Evolutionary conservation across 2,113 vertebrate species (phyloP), one percentile per base, ranked within the genome.

Genomic region (Hepsetus odoe): DNA sequence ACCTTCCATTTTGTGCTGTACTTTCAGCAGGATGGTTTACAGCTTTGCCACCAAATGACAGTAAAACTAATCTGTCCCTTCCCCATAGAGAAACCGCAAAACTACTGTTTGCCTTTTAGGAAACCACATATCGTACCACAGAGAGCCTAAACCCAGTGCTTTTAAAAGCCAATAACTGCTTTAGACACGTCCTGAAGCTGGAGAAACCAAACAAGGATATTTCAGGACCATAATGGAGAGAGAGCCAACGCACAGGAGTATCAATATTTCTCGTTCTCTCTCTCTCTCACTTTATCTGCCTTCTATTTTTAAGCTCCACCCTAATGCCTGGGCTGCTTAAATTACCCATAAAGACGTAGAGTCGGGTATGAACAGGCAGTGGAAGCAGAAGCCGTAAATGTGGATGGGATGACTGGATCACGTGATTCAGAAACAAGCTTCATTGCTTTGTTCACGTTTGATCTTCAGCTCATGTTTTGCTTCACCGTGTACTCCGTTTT

Each of bases 11-110:
- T 74, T 42, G 32, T 49, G 28, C 65, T 33, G 55, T 38, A 58
- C 64, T 79, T 81, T 68, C 44, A 72, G 67, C 61, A 32, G 62
- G 80, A 66, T 84, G 71, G 72, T 84, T 84, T 79, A 82, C 80
- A 79, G 72, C 61, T 62, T 65, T 2, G 32, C 83, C 58, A 51
- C 51, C 72, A 55, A 80, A 64, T 83, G 73, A 72, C 51, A 40
- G 68, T 30, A 22, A 44, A 73, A 77, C 80, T 84, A 80, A 84
- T 84, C 80, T 67, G 42, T 13, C 8, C 44, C 18, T 13, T 13
- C 56, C 74, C 72, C 67, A 35, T 32, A 22, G 33, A 64, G 80
- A 28, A 70, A 82, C 83, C 76, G 33, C 71, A 72, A 65, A 55
- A 66, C 69, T 51, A 38, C 65, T 72, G 76, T 79, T 79, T 81